Conservation (phyloP, 2,888 invertebrate species). For the Euproctis similis region DNA sequence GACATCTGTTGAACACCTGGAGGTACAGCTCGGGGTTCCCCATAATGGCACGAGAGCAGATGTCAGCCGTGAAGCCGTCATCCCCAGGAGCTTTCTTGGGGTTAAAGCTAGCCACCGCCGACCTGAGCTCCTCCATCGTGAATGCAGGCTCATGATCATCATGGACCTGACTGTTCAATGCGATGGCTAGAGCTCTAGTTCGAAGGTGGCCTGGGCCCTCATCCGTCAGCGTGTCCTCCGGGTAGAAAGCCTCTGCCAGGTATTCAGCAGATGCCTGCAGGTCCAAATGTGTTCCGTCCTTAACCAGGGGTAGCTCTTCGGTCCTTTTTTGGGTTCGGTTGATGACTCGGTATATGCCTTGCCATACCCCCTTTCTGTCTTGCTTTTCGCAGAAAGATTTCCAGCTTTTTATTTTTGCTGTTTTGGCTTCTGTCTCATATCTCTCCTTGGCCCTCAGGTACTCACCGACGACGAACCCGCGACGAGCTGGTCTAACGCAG, state of each 20-base stretch:
- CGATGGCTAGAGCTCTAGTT: too few relatives aligned
- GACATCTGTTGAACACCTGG: too few relatives aligned
- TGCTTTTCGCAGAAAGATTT: too few relatives aligned
- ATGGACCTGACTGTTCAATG: background rate
- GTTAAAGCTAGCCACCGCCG: slow-evolving; percentile 2
- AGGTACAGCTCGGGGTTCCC: too few relatives aligned
- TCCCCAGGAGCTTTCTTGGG: slow-evolving; percentile 1
- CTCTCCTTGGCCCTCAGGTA: background rate
- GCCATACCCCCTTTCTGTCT: background rate
- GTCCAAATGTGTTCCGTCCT: too few relatives aligned
- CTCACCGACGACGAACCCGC: background rate
- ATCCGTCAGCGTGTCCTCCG: too few relatives aligned
- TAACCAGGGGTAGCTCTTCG: too few relatives aligned
- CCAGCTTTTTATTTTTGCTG: background rate
- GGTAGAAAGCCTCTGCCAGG: too few relatives aligned
- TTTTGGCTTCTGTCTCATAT: background rate
- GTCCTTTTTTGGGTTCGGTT: too few relatives aligned
- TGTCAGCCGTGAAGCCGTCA: background rate
- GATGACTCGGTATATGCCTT: background rate
- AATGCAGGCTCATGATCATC: background rate
- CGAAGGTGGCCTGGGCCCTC: too few relatives aligned
- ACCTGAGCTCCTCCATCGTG: background rate
- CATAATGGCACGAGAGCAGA: too few relatives aligned
- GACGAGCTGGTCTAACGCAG: background rate
- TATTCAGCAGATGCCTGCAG: too few relatives aligned